A percentile compares a stretch with the other conserved stretches of the same genome.
phyloP scores from a whole-genome alignment of 2,113 vertebrate species.

The Struthio camelus region DNA sequence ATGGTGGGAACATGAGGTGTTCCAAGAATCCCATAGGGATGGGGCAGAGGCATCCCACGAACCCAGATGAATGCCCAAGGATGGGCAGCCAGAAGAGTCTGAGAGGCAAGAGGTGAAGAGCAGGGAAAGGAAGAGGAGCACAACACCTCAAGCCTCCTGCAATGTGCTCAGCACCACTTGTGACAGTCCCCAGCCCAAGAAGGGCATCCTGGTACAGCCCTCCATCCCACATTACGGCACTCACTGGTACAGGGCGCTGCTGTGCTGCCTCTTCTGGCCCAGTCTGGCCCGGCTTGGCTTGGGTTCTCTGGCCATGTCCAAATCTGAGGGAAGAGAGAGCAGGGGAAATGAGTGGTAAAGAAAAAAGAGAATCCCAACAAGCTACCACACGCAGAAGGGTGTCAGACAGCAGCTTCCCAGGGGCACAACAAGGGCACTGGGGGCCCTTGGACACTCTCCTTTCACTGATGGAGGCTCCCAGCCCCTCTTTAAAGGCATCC shows the following conservation, averaged over 20 bases:
- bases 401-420: not conserved
- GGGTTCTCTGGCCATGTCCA: conserved; percentile 60
- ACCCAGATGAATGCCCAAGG: rapidly evolving
- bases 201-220: not conserved
- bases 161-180: not conserved
- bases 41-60: not conserved
- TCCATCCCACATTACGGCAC: not conserved
- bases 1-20: not conserved
- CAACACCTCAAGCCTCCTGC: no score
- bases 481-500: not conserved
- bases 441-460: rapidly evolving
- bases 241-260: conserved; percentile 60
- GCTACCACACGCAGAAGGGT: rapidly evolving
- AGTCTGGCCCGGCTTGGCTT: not conserved
- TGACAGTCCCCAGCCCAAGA: not conserved
- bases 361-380: not conserved
- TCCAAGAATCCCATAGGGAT: rapidly evolving
- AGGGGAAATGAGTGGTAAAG: not conserved
- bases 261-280: conserved; percentile 58
- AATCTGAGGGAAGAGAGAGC: conserved; percentile 30
- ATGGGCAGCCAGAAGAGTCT: no score
- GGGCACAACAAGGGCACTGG: no score
- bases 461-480: not conserved
- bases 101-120: rapidly evolving
- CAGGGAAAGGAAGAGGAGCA: not conserved